A percentile compares a stretch with the other conserved stretches of the same genome.
Conservation (phyloP, 2,888 invertebrate genomes). For the Rhopalosiphum nymphaeae region DNA sequence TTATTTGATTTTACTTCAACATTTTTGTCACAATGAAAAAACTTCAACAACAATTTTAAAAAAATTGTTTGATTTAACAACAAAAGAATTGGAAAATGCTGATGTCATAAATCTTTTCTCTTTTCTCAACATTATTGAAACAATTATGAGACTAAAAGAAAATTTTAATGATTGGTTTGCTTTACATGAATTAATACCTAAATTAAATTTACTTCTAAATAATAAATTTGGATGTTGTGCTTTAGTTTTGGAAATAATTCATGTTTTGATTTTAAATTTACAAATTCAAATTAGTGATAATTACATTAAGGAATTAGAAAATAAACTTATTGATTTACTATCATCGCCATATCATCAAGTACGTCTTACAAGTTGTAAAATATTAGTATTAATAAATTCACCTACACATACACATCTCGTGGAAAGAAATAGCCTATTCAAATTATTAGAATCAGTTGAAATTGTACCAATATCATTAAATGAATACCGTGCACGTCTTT, state of each 20-base stretch:
- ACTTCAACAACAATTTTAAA: conserved; percentile 38
- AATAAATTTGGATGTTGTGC: conserved; percentile 59
- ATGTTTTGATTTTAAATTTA: conserved; percentile 43
- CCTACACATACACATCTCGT: background rate
- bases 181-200: conserved; percentile 24
- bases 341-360: conserved; percentile 66
- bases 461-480: conserved; percentile 70
- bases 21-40: conserved; percentile 56
- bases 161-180: conserved; percentile 40
- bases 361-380: conserved; percentile 41
- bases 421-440: conserved; percentile 48
- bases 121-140: conserved; percentile 46
- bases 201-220: conserved; percentile 47
- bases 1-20: conserved; percentile 55
- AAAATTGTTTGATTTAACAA: conserved; percentile 19
- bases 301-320: conserved; percentile 56
- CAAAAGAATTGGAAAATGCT: conserved; percentile 29
- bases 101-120: conserved; percentile 43
- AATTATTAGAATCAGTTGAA: conserved; percentile 57
- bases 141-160: conserved; percentile 45
- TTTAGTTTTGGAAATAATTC: conserved; percentile 51
- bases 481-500: conserved; percentile 84
- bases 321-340: conserved; percentile 61
- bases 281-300: conserved; percentile 25
- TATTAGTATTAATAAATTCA: conserved; percentile 52